Evolutionary conservation across 2,113 vertebrate species (phyloP).

Genomic region (Sinocyclocheilus rhinocerous): DNA sequence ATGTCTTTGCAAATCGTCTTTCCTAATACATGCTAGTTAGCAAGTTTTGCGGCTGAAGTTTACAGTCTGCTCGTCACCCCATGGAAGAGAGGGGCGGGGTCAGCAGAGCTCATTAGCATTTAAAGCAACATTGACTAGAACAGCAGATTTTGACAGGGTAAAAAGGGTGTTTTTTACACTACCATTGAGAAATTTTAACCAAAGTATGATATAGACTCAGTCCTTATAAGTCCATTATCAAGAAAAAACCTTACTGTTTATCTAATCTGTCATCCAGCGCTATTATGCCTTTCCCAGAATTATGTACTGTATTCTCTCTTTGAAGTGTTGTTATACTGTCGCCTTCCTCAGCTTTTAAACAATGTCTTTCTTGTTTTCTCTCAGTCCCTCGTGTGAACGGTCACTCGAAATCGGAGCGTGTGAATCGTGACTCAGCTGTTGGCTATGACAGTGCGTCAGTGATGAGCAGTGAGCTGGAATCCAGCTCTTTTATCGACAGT

Average conservation of each 20-base stretch:
- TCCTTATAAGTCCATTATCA: neutral
- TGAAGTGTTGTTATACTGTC: neutral
- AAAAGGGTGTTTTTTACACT: too few species aligned
- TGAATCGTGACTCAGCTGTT: constrained; percentile 83
- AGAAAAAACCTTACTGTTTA: neutral
- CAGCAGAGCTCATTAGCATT: too few species aligned
- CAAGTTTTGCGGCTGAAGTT: too few species aligned
- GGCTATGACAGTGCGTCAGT: constrained; percentile 89
- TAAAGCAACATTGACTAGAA: too few species aligned
- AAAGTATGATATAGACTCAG: neutral
- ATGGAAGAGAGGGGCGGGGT: too few species aligned
- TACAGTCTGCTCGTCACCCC: too few species aligned
- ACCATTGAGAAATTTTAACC: too few species aligned
- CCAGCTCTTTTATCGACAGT: constrained; percentile 95
- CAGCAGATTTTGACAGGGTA: too few species aligned
- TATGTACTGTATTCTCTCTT: neutral
- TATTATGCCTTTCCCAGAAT: neutral
- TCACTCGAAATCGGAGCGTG: constrained; percentile 86
- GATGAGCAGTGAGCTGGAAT: constrained; percentile 97
- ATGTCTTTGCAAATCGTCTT: too few species aligned
- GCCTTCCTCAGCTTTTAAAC: neutral
- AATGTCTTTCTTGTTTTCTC: constrained; percentile 25
- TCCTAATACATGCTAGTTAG: too few species aligned
- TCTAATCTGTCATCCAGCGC: too few species aligned
- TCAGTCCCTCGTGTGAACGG: constrained; percentile 81